Conservation (phyloP, 2,888 invertebrate species). For the Lasioglossum calceatum region DNA sequence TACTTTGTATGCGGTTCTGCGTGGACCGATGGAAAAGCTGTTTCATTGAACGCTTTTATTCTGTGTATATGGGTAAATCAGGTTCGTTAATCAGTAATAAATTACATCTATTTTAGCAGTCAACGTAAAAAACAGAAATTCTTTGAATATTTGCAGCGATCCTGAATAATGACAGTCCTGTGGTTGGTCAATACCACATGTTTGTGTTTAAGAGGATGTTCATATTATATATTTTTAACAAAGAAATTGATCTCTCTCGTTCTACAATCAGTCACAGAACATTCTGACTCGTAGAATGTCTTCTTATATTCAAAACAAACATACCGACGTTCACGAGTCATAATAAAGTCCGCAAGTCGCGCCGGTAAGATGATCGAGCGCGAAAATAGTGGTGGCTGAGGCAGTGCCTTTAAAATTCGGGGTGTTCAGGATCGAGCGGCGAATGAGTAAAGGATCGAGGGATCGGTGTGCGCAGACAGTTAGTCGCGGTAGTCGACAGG, state of each 20-base stretch:
- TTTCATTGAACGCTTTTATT: neutral
- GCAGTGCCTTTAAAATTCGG: neutral
- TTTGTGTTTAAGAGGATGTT: no score
- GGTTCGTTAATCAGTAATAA: neutral
- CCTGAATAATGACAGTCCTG: no score
- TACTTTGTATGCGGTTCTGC: neutral
- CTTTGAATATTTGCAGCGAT: no score
- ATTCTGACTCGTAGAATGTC: no score
- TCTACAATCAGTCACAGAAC: no score
- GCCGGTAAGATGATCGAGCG: neutral
- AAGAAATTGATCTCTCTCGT: no score
- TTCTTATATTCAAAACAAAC: no score
- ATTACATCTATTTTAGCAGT: neutral
- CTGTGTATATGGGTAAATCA: no score
- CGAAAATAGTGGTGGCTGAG: neutral
- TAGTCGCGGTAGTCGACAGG: constrained; percentile 1
- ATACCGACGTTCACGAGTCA: no score
- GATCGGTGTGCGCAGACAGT: neutral
- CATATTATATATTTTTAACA: no score
- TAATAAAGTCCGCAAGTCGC: no score
- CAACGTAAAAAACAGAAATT: neutral
- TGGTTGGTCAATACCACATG: no score
- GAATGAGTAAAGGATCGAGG: neutral
- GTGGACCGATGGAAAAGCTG: neutral
- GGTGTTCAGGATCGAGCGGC: neutral